Evolutionary conservation across 2,797 vertebrate species (phyloP).

Genomic region (Melanogrammus aeglefinus): DNA sequence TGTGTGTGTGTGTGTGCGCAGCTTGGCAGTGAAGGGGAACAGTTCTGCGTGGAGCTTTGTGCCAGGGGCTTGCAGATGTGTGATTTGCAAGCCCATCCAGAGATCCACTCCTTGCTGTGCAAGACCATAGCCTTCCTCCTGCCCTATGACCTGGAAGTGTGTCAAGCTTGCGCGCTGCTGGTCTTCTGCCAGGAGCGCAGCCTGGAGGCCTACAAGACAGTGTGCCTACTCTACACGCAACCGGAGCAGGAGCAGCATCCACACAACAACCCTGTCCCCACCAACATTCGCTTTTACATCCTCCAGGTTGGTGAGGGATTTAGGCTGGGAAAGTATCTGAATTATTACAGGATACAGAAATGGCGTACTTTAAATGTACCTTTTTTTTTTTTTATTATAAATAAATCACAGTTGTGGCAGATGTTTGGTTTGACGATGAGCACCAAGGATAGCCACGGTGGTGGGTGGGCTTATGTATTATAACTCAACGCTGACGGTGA

Average conservation of each 20-base stretch:
- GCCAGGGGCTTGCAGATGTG: conserved; percentile 84
- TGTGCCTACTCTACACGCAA: conserved; percentile 87
- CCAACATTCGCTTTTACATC: conserved; percentile 87
- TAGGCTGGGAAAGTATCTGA: not conserved
- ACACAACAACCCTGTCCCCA: conserved; percentile 82
- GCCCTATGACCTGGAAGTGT: conserved; percentile 93
- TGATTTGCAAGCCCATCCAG: conserved; percentile 82
- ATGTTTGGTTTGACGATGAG: not conserved
- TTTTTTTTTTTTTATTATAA: not conserved
- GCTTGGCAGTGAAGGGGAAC: conserved; percentile 86
- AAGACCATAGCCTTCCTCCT: conserved; percentile 94
- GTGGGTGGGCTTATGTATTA: not conserved
- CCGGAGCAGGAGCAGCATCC: conserved; percentile 92
- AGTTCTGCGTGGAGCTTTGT: conserved; percentile 93
- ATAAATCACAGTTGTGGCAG: not conserved
- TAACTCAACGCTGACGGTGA: not conserved
- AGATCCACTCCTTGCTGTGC: conserved; percentile 86
- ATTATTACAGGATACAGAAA: not conserved
- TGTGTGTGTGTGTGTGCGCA: conserved; percentile 45
- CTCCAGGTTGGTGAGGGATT: conserved; percentile 57
- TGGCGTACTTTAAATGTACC: not conserved
- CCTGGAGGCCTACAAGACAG: conserved; percentile 86
- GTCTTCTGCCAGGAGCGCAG: conserved; percentile 93
- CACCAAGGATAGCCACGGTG: not conserved
- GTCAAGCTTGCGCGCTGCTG: conserved; percentile 90